Percentiles rank a stretch among this genome's conserved stretches.
Conservation (phyloP, 2,888 invertebrate species). For the Congeria kusceri region DNA sequence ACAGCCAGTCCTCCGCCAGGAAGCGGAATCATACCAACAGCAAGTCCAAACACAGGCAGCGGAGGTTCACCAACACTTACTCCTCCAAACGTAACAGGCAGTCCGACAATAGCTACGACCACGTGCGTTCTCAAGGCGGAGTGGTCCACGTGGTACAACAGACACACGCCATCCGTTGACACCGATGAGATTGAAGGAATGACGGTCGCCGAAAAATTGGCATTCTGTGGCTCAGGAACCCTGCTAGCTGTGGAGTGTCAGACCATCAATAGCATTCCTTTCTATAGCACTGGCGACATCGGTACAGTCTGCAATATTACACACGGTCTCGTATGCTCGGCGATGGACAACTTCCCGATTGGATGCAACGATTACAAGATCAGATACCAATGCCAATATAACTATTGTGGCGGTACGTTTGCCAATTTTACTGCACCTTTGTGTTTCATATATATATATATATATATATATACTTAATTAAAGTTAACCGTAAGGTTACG, state of each 20-base stretch:
- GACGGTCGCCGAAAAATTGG: slow-evolving; percentile 57
- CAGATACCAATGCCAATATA: slow-evolving; percentile 76
- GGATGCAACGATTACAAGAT: slow-evolving; percentile 82
- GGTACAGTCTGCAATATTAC: slow-evolving; percentile 86
- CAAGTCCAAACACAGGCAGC: no score
- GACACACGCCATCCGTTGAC: slow-evolving; percentile 67
- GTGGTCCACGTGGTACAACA: slow-evolving; percentile 77
- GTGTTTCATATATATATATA: no score
- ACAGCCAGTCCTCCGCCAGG: no score
- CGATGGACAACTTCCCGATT: slow-evolving; percentile 74
- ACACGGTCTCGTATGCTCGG: slow-evolving; percentile 89
- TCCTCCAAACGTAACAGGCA: background rate
- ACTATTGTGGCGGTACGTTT: slow-evolving; percentile 42
- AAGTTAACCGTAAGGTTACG: no score
- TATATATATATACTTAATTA: no score
- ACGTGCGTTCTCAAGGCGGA: slow-evolving; percentile 37
- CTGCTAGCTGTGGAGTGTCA: slow-evolving; percentile 80
- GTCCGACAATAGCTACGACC: slow-evolving; percentile 41
- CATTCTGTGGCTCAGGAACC: slow-evolving; percentile 75
- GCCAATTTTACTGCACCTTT: no score
- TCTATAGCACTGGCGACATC: slow-evolving; percentile 73
- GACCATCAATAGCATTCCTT: slow-evolving; percentile 68
- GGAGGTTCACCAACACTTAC: no score
- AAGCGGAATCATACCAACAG: no score
- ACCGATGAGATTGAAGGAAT: slow-evolving; percentile 71